These are phyloP conservation scores for Amyelois transitella DNA, from an alignment of 1,140 invertebrate genomes.

Conservation along the genomic window DNA sequence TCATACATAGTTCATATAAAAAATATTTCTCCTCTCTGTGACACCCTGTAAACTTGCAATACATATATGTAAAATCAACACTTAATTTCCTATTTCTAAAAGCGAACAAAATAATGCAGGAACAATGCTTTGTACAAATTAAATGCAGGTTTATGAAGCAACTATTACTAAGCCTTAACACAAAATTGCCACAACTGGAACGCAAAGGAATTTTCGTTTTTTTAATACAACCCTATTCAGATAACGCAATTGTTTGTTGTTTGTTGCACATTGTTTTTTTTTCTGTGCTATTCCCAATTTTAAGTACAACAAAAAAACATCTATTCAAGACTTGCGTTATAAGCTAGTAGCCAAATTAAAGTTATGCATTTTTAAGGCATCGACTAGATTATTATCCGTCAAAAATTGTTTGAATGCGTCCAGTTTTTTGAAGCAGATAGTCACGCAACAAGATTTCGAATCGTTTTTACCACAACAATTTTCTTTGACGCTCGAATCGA, in stretches of 20 bases:
- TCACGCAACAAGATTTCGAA: constrained; percentile 54
- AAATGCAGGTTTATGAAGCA: constrained; percentile 47
- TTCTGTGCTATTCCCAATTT: too few relatives aligned
- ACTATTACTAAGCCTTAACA: constrained; percentile 8
- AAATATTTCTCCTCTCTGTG: too few relatives aligned
- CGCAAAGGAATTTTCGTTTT: neutral
- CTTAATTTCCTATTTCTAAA: neutral
- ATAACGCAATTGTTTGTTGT: too few relatives aligned
- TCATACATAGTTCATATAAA: too few relatives aligned
- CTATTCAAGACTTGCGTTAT: constrained; percentile 1
- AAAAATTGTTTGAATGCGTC: constrained; percentile 58
- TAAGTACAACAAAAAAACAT: neutral
- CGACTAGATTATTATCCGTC: constrained; percentile 41
- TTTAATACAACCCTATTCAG: too few relatives aligned
- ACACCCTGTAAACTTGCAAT: too few relatives aligned
- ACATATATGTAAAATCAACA: neutral
- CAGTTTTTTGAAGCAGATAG: constrained; percentile 62
- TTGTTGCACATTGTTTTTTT: too few relatives aligned
- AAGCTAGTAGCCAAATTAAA: constrained; percentile 43
- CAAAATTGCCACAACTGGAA: too few relatives aligned
- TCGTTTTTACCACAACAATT: constrained; percentile 21
- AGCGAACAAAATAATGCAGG: constrained; percentile 9
- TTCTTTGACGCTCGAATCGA: constrained; percentile 2
- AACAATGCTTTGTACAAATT: constrained; percentile 44
- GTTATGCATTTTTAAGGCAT: constrained; percentile 48